Conservation (phyloP, 2,888 invertebrate genomes). For the Stenotaenia linearis region DNA sequence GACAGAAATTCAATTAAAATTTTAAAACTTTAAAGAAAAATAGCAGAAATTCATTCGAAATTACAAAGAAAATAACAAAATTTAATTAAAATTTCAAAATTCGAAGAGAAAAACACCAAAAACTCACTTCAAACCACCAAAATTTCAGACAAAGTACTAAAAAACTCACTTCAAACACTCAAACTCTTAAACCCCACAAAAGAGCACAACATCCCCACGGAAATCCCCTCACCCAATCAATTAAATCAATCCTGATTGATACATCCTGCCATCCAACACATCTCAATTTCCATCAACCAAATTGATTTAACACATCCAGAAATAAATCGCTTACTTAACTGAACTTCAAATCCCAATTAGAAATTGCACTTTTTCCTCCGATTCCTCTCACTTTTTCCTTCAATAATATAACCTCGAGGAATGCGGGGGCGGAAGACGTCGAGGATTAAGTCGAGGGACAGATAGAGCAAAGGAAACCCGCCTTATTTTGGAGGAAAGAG, state of each 20-base stretch:
- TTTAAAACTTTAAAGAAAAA: too few species aligned
- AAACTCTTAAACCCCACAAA: too few species aligned
- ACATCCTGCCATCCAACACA: neutral
- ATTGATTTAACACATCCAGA: neutral
- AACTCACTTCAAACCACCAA: too few species aligned
- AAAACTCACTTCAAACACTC: too few species aligned
- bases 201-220: too few species aligned
- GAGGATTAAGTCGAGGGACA: neutral
- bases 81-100: too few species aligned
- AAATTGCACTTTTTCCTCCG: neutral
- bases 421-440: conserved; percentile 1
- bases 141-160: too few species aligned
- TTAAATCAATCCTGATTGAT: conserved; percentile 11
- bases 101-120: too few species aligned
- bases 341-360: neutral
- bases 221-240: too few species aligned
- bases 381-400: neutral
- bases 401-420: neutral
- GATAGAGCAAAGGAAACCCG: neutral
- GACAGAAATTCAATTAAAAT: too few species aligned
- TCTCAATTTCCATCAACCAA: neutral
- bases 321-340: neutral
- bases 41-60: too few species aligned
- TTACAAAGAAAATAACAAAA: too few species aligned
- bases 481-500: conserved; percentile 1